A percentile compares a stretch with the other conserved stretches of the same genome.
These are phyloP conservation scores for Thamnaconus septentrionalis DNA, from an alignment of 2,113 vertebrate species.

Conservation along the genomic window DNA sequence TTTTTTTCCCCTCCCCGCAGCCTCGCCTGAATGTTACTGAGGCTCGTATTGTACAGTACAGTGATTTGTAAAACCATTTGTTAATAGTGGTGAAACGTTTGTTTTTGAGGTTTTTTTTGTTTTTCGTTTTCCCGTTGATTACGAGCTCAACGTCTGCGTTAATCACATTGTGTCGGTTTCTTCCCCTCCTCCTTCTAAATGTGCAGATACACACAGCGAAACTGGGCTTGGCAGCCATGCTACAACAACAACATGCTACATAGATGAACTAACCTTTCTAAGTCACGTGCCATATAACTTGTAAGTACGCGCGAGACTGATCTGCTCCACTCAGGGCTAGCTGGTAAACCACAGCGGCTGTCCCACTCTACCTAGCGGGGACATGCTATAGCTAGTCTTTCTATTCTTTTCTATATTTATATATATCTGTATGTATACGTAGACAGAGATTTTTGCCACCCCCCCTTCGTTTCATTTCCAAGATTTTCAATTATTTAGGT, in stretches of 20 bases:
- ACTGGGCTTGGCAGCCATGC: not conserved
- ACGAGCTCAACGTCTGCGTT: not conserved
- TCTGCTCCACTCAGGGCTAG: not conserved
- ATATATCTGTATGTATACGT: no score
- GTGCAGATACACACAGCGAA: conserved; percentile 35
- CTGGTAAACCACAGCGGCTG: no score
- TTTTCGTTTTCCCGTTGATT: not conserved
- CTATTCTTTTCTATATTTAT: no score
- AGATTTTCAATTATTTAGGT: no score
- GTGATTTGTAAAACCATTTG: conserved; percentile 30
- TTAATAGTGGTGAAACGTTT: conserved; percentile 33
- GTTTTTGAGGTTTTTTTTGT: conserved; percentile 24
- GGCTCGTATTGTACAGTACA: conserved; percentile 17
- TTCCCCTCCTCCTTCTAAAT: conserved; percentile 18
- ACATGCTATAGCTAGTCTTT: not conserved
- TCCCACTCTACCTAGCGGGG: not conserved
- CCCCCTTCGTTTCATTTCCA: not conserved
- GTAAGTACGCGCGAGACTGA: not conserved
- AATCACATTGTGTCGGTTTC: conserved; percentile 27
- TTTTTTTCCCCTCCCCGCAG: not conserved
- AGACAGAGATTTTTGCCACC: no score
- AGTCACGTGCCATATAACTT: no score
- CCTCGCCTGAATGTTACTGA: conserved; percentile 29
- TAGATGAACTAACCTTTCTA: not conserved
- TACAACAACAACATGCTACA: not conserved